Evolutionary conservation across 2,113 vertebrate species (phyloP).

Genomic region (Brevimyrus niger): DNA sequence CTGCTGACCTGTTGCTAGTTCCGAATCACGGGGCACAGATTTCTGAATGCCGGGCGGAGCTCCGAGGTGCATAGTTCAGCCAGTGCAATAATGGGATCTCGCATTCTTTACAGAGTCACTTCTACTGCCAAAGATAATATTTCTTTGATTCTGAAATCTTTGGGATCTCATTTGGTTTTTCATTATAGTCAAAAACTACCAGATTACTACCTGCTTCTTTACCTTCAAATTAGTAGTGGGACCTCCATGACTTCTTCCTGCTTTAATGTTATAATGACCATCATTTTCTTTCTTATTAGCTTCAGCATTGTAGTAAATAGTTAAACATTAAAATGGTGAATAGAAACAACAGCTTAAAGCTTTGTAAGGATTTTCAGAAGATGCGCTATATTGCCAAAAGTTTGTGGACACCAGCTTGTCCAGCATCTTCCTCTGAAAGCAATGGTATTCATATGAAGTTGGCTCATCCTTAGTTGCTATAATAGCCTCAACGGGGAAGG

Average conservation of each 20-base stretch:
- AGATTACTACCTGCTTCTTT: background rate
- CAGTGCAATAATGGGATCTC: background rate
- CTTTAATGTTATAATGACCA: background rate
- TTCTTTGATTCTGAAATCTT: background rate
- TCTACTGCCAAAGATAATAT: background rate
- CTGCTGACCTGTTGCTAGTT: background rate
- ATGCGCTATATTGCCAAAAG: background rate
- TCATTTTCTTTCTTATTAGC: background rate
- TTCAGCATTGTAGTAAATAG: background rate
- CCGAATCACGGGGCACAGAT: background rate
- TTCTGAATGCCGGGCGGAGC: background rate
- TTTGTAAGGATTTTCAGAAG: background rate
- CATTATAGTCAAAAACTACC: background rate
- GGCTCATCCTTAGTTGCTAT: background rate
- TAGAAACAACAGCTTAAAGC: background rate
- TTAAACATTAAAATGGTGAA: background rate
- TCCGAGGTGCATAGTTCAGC: background rate
- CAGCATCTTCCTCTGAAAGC: background rate
- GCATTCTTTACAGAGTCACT: background rate
- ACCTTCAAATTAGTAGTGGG: background rate
- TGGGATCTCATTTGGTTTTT: background rate
- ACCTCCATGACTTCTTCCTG: background rate
- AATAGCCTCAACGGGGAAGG: background rate
- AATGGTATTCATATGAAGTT: background rate
- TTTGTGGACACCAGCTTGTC: background rate